A percentile compares a stretch with the other conserved stretches of the same genome.
Evolutionary conservation across 64 coral and sea anemone species (phyloP).

Genomic region (Montipora cactus): DNA sequence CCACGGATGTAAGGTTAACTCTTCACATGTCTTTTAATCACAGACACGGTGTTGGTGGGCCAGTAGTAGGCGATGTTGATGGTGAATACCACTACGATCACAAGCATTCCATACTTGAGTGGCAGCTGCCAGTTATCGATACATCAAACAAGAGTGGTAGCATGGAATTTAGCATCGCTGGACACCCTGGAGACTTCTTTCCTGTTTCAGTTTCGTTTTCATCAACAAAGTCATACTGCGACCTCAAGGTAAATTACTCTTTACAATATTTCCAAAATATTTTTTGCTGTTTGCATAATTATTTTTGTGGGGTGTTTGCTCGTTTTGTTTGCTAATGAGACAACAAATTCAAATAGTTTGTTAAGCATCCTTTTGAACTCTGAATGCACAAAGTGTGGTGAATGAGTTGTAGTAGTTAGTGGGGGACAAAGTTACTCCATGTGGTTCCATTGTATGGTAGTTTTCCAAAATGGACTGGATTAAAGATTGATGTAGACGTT

Average conservation of each 20-base stretch:
- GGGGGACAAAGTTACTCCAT: too few relatives aligned
- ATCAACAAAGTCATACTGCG: slow-evolving; percentile 92
- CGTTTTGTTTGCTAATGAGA: too few relatives aligned
- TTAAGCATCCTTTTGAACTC: too few relatives aligned
- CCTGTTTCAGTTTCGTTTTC: slow-evolving; percentile 92
- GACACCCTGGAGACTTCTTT: slow-evolving; percentile 94
- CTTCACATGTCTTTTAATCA: neutral
- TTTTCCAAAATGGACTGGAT: too few relatives aligned
- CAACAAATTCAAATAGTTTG: too few relatives aligned
- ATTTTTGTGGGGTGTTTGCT: neutral
- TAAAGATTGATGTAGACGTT: too few relatives aligned
- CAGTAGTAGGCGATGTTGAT: slow-evolving; percentile 96
- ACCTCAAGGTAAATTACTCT: slow-evolving; percentile 77
- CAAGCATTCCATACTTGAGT: slow-evolving; percentile 91
- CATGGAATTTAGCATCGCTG: slow-evolving; percentile 96
- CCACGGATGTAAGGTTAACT: neutral
- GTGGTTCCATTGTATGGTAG: too few relatives aligned
- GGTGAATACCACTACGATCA: slow-evolving; percentile 99
- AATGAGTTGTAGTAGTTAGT: too few relatives aligned
- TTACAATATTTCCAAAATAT: neutral
- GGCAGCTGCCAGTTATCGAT: slow-evolving; percentile 97
- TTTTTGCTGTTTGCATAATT: too few relatives aligned
- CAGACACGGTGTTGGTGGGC: slow-evolving; percentile 97
- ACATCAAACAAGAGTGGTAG: slow-evolving; percentile 89
- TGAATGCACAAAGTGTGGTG: too few relatives aligned